These are phyloP conservation scores for Drosophila dives DNA, from an alignment of 2,888 invertebrate species.

Conservation along the genomic window DNA sequence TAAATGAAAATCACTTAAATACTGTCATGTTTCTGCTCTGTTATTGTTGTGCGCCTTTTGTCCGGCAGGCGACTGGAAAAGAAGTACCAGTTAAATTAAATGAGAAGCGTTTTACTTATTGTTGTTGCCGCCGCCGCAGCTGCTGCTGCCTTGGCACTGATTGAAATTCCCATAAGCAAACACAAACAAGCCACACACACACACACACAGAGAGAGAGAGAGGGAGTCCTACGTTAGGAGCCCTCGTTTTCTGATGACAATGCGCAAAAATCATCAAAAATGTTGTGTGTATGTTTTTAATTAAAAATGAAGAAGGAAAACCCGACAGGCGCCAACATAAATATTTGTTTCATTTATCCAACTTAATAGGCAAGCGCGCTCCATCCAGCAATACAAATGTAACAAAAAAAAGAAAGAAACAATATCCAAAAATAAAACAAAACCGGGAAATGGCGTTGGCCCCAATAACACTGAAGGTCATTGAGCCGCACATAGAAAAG, in stretches of 20 bases:
- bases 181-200: conserved; percentile 35
- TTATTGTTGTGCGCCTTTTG: conserved; percentile 53
- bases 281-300: conserved; percentile 61
- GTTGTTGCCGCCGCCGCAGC: conserved; percentile 16
- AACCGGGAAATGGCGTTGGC: conserved; percentile 11
- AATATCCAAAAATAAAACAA: conserved; percentile 24
- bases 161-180: conserved; percentile 71
- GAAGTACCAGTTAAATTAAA: conserved; percentile 64
- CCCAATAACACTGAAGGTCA: conserved; percentile 39
- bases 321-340: conserved; percentile 53
- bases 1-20: conserved; percentile 72
- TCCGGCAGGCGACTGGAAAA: conserved; percentile 43
- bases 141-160: conserved; percentile 55
- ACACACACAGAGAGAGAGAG: neutral
- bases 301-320: conserved; percentile 44
- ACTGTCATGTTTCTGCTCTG: conserved; percentile 38
- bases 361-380: conserved; percentile 46
- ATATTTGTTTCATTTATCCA: conserved; percentile 63
- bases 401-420: neutral
- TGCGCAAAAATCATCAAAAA: conserved; percentile 61
- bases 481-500: conserved; percentile 5
- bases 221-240: conserved; percentile 7
- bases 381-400: neutral
- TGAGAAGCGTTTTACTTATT: conserved; percentile 48
- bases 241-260: conserved; percentile 47